Percentiles rank a stretch among this genome's conserved stretches.
These are phyloP conservation scores for Tanypteryx hageni DNA, from an alignment of 2,888 invertebrate species.

Conservation along the genomic window DNA sequence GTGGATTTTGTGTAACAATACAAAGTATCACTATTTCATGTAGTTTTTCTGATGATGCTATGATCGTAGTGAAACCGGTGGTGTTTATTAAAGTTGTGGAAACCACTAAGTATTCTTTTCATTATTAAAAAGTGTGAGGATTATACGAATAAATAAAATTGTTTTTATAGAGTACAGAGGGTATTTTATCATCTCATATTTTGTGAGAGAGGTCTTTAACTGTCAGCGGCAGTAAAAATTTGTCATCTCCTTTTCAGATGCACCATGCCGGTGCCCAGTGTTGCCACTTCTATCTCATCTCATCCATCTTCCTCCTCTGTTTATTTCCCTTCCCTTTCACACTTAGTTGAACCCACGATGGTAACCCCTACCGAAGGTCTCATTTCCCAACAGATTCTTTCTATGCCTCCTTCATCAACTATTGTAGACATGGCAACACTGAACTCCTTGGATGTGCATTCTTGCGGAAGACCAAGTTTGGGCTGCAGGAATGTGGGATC, in stretches of 20 bases:
- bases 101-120: too few species aligned
- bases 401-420: conserved; percentile 49
- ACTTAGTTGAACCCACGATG: conserved; percentile 41
- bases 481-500: conserved; percentile 43
- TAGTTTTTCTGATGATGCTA: too few species aligned
- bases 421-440: conserved; percentile 63
- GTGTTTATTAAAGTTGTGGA: too few species aligned
- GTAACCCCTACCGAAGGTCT: conserved; percentile 30
- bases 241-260: conserved; percentile 43
- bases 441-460: conserved; percentile 53
- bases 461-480: conserved; percentile 31
- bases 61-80: too few species aligned
- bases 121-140: neutral
- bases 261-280: conserved; percentile 63
- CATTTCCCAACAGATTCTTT: conserved; percentile 28
- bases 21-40: too few species aligned
- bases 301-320: conserved; percentile 41
- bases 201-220: neutral
- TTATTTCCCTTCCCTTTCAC: conserved; percentile 39
- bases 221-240: neutral
- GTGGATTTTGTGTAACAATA: too few species aligned
- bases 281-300: conserved; percentile 63
- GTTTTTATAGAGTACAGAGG: neutral
- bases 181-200: neutral
- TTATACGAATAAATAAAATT: neutral